Base-by-base conservation (phyloP, 2,888 invertebrate genomes). In the Scaptomyza reducta region DNA sequence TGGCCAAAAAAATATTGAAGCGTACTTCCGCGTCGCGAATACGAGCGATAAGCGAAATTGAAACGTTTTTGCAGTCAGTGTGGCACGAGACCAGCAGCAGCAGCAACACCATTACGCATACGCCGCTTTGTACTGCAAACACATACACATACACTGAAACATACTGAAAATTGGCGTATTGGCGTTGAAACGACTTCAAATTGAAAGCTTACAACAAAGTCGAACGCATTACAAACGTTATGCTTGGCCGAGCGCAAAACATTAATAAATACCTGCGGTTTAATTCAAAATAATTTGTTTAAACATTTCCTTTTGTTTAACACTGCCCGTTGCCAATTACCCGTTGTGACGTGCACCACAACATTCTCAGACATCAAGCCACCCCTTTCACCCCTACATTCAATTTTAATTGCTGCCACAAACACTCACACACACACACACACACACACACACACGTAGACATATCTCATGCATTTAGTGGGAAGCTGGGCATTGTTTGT, bases 201-300 rank as follows among this genome's bases (percentile, higher is more conserved):
- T 42, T 38, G 53, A 46, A 60, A 58, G 50, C 55, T 49, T 50
- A 40, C 40, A 40, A 58, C 51, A 60, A 31, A 25, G 27, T 38
- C 31, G 55, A 75, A 76, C 62, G 77, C 62, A 72, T 65, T 74
- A 47, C 75, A 68, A 77, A 59, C 77, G 82, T 71, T 68, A 84
- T 77, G 86, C 86, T 86, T 74, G 74, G 79, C 79, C 77, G 73
- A 86, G 89, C 89, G 72, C 85, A 85, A 86, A 86, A 86, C 83
- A 86, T 87, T 86, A 89, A 88, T 86, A 86, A 86, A 86, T 89
- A 85, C 87, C 79, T 88, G 86, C 72, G 82, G 87, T 79, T 82
- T 82, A 88, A 87, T 88, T 87, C 75, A 77, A 89, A 86, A 86
- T 86, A 86, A 87, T 86, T 86, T 86, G 86, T 87, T 86, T 87